Conservation (phyloP, 2,888 invertebrate genomes). For the Aethes cnicana region DNA sequence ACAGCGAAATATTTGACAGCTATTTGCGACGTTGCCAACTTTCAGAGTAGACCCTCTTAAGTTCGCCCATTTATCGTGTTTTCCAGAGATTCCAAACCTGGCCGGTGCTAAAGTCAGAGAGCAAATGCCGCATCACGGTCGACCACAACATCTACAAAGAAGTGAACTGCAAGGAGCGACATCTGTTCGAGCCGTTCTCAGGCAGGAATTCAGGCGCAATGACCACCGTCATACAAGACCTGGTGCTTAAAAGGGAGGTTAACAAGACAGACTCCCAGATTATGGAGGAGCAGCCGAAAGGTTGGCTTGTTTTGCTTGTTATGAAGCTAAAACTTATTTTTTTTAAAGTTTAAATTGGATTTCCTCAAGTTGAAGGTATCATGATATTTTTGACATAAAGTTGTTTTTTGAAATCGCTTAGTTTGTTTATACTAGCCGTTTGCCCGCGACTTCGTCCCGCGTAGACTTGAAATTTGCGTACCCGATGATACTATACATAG, state of each 20-base stretch:
- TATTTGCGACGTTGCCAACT: too few relatives aligned
- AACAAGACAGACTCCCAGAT: conserved; percentile 66
- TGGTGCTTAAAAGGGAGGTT: conserved; percentile 81
- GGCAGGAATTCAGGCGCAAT: conserved; percentile 87
- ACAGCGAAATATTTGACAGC: too few relatives aligned
- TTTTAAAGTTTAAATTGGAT: too few relatives aligned
- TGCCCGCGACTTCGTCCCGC: too few relatives aligned
- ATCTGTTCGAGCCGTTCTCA: conserved; percentile 89
- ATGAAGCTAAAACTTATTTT: too few relatives aligned
- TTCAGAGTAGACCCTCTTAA: neutral
- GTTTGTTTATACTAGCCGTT: too few relatives aligned
- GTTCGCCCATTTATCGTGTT: neutral
- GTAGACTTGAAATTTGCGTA: too few relatives aligned
- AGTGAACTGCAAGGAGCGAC: conserved; percentile 87
- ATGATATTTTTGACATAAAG: too few relatives aligned
- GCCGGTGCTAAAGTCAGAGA: conserved; percentile 88
- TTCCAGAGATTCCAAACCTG: conserved; percentile 86
- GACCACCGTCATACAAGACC: conserved; percentile 84
- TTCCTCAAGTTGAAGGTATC: too few relatives aligned
- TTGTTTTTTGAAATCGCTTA: too few relatives aligned
- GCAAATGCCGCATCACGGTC: conserved; percentile 87
- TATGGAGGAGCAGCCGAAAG: conserved; percentile 69
- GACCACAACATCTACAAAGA: conserved; percentile 89
- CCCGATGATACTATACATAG: too few relatives aligned
- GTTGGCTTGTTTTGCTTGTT: conserved; percentile 41